Base-by-base conservation (phyloP, 1,140 invertebrate species). In the Popillia japonica region DNA sequence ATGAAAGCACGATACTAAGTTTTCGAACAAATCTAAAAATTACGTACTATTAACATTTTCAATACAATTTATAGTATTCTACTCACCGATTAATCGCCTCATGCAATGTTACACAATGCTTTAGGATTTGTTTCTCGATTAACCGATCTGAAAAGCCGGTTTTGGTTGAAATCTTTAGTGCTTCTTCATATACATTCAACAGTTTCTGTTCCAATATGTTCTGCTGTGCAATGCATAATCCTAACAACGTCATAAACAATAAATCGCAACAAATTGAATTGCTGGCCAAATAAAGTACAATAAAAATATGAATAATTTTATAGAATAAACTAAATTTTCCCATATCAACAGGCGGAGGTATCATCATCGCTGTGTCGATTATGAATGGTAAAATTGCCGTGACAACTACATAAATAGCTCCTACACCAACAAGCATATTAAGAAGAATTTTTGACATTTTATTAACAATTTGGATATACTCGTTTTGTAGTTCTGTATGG, bases 1-100 rank as follows among this genome's bases (percentile, higher is more conserved):
- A 42, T 0, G 72, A 74, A 34, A 74, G 20, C 6, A 74, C 9
- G 8, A 9, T 20, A 42, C 41, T 74, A 42, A 74, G n/a, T 14
- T 74, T 74, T 4, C 14, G 2, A 14, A 44, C 41, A 74, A 74
- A 74, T 11, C 72, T 74, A 74, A 74, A 74, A 74, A 4, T 34
- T 34, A 34, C 1, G 4, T 34, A 34, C 8, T 7, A 40, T 74
- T 41, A 23, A 40, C 14, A 74, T 41, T 23, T 74, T 6, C 3
- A 20, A 20, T 64, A 64, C 10, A 27, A 27, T 20, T 7, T 64
- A 17, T 17, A 6, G 3, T 8, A 4, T 9, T 3, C 17, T 20
- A 20, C 59, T 64, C 22, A 64, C 59, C 9, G 17, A 64, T 64
- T 64, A 20, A 64, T 64, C 10, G 17, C 10, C 9, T 64, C 59